Evolutionary conservation across 2,888 invertebrate genomes (phyloP), one percentile per base, ranked within the genome.

Genomic region (Brachyptera risi): DNA sequence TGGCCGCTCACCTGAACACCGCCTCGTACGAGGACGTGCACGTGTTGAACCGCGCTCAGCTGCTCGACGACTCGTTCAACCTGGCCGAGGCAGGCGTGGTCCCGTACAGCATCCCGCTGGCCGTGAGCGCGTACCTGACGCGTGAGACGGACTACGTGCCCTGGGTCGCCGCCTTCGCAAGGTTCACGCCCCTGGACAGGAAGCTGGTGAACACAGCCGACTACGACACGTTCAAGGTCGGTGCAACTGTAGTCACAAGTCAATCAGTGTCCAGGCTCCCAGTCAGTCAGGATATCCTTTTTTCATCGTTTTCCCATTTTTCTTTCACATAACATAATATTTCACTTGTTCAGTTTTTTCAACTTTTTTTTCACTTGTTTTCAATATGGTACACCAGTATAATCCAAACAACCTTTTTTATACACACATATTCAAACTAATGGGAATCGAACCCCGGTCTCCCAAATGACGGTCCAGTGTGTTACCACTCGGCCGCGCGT

Each of bases 31-130:
- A 71, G 1, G 73, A 78, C 1, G 80, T 84, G 51, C 80, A 83
- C 0, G 76, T 83, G 0, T 76, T 83, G 1, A 83, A 84, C 31
- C 79, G 86, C 58, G 86, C 86, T 0, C 88, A 90, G 70, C 75
- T 90, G 0, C 78, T 91, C 7, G 87, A 89, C 69, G 90, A 91
- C 69, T 83, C 86, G 0, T 82, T 85, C 71, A 83, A 84, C 70
- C 71, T 85, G 11, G 86, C 86, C 13, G 79, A 84, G 68, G 77
- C 79, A 0, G 80, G 80, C 0, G 74, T 77, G 44, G 71, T 86
- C 0, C 73, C 82, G 68, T 86, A 87, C 71, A 76, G 76, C 49
- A 75, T 81, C 3, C 83, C 87, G 0, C 76, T 90, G 15, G 80
- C 83, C 1, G 69, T 89, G 21, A 81, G 85, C 5, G 79, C 80